Conservation (phyloP, 37 sponge, comb jelly and placozoan species). For the Cliona cf. orientalis region DNA sequence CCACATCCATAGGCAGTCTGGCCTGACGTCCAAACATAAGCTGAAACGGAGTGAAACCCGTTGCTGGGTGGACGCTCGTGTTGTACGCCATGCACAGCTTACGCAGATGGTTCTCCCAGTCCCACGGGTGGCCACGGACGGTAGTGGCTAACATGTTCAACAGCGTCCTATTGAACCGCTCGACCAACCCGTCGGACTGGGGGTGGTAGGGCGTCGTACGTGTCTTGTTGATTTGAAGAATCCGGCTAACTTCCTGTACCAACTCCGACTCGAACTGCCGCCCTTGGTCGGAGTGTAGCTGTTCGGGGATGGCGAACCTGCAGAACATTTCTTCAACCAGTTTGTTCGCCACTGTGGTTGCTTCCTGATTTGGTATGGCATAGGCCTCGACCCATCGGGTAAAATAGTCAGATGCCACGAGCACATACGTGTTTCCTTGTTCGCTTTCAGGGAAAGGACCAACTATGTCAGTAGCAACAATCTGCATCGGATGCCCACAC, state of each 20-base stretch:
- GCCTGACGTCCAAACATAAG: background rate
- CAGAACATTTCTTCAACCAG: conserved; percentile 33
- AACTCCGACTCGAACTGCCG: conserved; percentile 21
- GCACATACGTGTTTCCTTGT: background rate
- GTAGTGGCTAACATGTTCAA: background rate
- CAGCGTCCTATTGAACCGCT: too few relatives aligned
- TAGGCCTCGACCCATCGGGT: conserved; percentile 37
- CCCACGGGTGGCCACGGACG: background rate
- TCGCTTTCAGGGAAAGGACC: conserved; percentile 6
- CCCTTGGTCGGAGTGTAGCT: conserved; percentile 38
- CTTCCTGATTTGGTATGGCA: conserved; percentile 24
- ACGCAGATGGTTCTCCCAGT: conserved; percentile 8
- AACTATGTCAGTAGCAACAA: conserved; percentile 24
- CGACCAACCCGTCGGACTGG: too few relatives aligned
- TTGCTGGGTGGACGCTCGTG: background rate
- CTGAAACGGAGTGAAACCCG: background rate
- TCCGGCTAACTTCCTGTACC: background rate
- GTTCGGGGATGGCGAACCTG: conserved; percentile 25
- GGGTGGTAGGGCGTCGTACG: too few relatives aligned
- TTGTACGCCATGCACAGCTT: conserved; percentile 1
- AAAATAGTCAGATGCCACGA: conserved; percentile 28
- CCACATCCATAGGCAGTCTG: background rate
- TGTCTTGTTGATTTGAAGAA: conserved; percentile 23
- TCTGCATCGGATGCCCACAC: conserved; percentile 18
- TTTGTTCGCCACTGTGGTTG: too few relatives aligned